Evolutionary conservation across 1,140 invertebrate species (phyloP).

Genomic region (Plectrocnemia conspersa): DNA sequence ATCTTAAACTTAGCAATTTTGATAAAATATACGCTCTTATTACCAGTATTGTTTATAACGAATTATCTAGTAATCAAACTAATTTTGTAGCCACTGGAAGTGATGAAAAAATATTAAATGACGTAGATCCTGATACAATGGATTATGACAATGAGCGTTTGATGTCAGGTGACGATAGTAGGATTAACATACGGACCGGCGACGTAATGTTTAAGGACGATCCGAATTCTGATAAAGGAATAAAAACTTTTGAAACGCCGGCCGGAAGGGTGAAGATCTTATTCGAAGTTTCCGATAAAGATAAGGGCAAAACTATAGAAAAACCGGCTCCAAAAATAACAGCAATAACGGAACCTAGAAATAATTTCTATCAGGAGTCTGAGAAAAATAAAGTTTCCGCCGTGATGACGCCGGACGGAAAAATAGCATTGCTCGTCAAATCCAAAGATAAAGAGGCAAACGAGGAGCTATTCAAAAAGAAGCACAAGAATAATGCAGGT

Average conservation of each 20-base stretch:
- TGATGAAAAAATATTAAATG: too few species aligned
- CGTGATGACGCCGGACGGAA: constrained; percentile 32
- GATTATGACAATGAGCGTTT: constrained; percentile 7
- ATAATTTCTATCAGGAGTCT: constrained; percentile 28
- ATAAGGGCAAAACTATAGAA: constrained; percentile 7
- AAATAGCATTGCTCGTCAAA: constrained; percentile 32
- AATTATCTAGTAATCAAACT: too few species aligned
- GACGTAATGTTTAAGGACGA: not conserved
- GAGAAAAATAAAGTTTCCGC: constrained; percentile 33
- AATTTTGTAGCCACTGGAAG: too few species aligned
- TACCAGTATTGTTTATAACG: too few species aligned
- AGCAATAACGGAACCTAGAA: constrained; percentile 1
- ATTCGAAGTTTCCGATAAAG: constrained; percentile 30
- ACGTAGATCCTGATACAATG: too few species aligned
- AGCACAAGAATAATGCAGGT: constrained; percentile 14
- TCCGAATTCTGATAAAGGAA: constrained; percentile 10
- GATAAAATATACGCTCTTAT: too few species aligned
- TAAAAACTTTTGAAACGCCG: constrained; percentile 33
- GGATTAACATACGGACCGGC: not conserved
- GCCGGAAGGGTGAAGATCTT: constrained; percentile 32
- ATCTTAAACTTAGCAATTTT: too few species aligned
- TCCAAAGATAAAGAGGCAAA: constrained; percentile 19
- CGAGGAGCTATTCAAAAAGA: constrained; percentile 4
- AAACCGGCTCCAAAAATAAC: constrained; percentile 17
- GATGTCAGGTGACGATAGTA: constrained; percentile 20